Evolutionary conservation across 2,113 vertebrate species (phyloP), one percentile per base, ranked within the genome.

Genomic region (Manacus vitellinus): DNA sequence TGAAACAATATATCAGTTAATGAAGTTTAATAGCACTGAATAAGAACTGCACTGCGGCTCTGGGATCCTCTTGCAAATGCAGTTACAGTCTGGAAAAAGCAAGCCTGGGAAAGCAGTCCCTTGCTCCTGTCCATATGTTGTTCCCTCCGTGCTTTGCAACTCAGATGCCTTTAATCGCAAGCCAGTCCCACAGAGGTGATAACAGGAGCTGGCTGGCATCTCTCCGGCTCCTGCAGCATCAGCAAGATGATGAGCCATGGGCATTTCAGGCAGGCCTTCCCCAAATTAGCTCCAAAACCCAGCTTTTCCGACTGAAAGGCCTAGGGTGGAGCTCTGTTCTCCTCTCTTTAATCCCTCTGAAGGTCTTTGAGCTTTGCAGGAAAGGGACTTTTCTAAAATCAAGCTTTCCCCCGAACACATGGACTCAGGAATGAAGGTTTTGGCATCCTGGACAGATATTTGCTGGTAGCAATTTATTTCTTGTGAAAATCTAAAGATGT

Each of bases 41-140:
- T 96, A 96, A 95, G 96, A 96, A 95, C 94, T 93, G 95, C 95
- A 94, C 94, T 97, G 95, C 44, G 21, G 88, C 94, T 95, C 95
- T 96, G 96, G 95, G 96, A 95, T 96, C 76, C 88, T 94, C 91
- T 94, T 87, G 91, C 86, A 93, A 94, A 94, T 67, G 95, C 88
- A 58, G 88, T 94, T 96, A 91, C 0, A 8, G 83, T 33, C 88
- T 91, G 16, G 14, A 68, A 96, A 90, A 90, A 89, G 73, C 63
- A 3, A 89, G 88, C 76, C 94, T 94, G 76, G 94, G 55, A 96
- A 89, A 94, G 96, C 92, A 94, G 85, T 91, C 96, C 96, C 94
- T 96, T 84, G 95, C 86, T 86, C 52, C 90, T 95, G 96, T 84
- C 96, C 95, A 94, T 97, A 96, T 97, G 94, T 91, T 84, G 83